These are phyloP conservation scores for Paraplagusia blochii DNA, from an alignment of 2,113 vertebrate genomes.

Conservation along the genomic window DNA sequence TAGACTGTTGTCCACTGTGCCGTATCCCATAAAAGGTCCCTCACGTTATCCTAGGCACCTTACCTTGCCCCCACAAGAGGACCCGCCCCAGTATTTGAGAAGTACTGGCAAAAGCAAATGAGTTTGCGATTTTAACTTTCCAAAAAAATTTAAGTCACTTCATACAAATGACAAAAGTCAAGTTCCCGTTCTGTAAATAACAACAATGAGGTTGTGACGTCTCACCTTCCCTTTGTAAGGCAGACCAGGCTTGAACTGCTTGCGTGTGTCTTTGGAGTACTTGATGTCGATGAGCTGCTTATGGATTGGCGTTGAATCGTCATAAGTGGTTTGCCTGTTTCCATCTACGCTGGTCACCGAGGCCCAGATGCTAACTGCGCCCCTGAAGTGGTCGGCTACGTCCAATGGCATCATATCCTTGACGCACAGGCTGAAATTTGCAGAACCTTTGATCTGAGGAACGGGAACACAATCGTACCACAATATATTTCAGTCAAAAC, in stretches of 20 bases:
- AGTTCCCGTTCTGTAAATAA: no score
- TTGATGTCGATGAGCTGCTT: conserved; percentile 92
- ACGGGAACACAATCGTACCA: no score
- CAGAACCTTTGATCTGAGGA: conserved; percentile 83
- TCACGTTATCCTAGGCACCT: no score
- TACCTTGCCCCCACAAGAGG: no score
- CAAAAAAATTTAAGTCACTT: no score
- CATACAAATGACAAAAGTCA: no score
- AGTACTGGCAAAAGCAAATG: no score
- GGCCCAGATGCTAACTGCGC: conserved; percentile 87
- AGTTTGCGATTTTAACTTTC: no score
- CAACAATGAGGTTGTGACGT: not conserved
- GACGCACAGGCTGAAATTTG: conserved; percentile 85
- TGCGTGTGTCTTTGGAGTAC: conserved; percentile 88
- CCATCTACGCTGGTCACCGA: conserved; percentile 82
- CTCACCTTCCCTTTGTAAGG: conserved; percentile 90
- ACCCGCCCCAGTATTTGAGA: no score
- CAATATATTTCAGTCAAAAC: no score
- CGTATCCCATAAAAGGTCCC: no score
- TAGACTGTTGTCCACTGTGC: no score
- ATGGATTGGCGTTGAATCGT: conserved; percentile 88
- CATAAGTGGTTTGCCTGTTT: conserved; percentile 84
- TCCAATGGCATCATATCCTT: conserved; percentile 90
- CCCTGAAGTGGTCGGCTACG: conserved; percentile 89
- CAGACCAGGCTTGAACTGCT: conserved; percentile 91